Evolutionary conservation across 2,113 vertebrate genomes (phyloP).

Genomic region (Notarius lentiginosus): DNA sequence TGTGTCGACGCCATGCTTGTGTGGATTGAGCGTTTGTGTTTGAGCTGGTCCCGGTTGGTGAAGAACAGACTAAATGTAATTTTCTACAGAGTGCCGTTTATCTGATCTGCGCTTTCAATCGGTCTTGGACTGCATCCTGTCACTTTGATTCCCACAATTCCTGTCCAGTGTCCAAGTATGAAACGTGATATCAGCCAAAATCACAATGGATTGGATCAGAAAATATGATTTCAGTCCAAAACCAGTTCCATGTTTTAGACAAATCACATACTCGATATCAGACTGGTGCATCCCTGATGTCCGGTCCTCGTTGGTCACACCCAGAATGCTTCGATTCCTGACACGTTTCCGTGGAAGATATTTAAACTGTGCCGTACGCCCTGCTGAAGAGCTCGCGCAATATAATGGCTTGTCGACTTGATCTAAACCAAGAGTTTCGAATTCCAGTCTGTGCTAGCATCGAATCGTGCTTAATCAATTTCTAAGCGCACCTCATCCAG

Average conservation of each 20-base stretch:
- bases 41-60: not conserved
- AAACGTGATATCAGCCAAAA: not conserved
- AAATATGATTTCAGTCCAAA: conserved; percentile 8
- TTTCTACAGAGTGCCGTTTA: not conserved
- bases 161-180: not conserved
- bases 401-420: not conserved
- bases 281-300: not conserved
- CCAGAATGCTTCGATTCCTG: not conserved
- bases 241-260: not conserved
- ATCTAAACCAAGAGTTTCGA: not conserved
- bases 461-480: not conserved
- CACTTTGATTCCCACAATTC: not conserved
- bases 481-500: not conserved
- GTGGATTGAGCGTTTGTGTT: not conserved
- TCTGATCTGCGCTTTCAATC: conserved; percentile 10
- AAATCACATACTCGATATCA: not conserved
- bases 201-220: not conserved
- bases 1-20: not conserved
- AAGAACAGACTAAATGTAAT: not conserved
- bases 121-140: not conserved
- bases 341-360: not conserved
- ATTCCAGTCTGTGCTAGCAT: not conserved
- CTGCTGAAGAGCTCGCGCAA: not conserved
- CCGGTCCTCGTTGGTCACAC: not conserved
- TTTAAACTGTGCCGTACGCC: not conserved